phyloP scores from a whole-genome alignment of 2,888 invertebrate genomes.

The Dasypogon diadema region DNA sequence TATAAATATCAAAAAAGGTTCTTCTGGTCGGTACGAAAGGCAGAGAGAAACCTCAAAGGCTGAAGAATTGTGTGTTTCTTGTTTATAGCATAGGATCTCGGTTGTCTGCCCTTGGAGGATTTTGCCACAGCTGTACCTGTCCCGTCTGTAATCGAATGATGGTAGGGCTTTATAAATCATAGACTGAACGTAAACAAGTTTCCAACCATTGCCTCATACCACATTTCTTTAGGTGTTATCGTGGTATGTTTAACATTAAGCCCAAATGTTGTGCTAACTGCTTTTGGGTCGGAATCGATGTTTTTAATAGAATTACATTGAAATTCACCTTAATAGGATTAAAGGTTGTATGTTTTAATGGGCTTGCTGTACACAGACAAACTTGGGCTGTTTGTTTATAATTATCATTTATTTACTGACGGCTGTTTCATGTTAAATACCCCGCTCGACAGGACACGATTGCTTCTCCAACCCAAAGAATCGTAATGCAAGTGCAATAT shows the following conservation, averaged over 20 bases:
- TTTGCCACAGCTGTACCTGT: not conserved
- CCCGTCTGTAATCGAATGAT: not conserved
- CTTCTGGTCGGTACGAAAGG: slow-evolving; percentile 6
- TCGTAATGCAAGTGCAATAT: not conserved
- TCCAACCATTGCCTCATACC: not conserved
- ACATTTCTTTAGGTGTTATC: slow-evolving; percentile 1
- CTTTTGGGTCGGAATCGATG: slow-evolving; percentile 44
- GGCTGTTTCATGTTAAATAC: not conserved
- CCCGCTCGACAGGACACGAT: not conserved
- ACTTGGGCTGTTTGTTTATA: slow-evolving; percentile 36
- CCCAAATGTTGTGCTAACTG: slow-evolving; percentile 47
- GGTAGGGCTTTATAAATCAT: not conserved
- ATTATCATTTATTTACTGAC: slow-evolving; percentile 45
- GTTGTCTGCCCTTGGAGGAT: not conserved
- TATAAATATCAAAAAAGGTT: slow-evolving; percentile 43
- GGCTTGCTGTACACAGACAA: slow-evolving; percentile 37
- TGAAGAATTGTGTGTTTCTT: slow-evolving; percentile 18
- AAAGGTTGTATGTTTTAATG: slow-evolving; percentile 47
- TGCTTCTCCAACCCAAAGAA: not conserved
- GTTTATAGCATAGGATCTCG: not conserved
- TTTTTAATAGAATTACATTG: slow-evolving; percentile 50
- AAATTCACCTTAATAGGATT: slow-evolving; percentile 49
- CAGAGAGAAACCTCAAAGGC: slow-evolving; percentile 31
- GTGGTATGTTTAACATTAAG: slow-evolving; percentile 40
- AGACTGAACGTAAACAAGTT: not conserved